Evolutionary conservation across 2,113 vertebrate species (phyloP), one percentile per base, ranked within the genome.

Genomic region (Otolemur garnettii): DNA sequence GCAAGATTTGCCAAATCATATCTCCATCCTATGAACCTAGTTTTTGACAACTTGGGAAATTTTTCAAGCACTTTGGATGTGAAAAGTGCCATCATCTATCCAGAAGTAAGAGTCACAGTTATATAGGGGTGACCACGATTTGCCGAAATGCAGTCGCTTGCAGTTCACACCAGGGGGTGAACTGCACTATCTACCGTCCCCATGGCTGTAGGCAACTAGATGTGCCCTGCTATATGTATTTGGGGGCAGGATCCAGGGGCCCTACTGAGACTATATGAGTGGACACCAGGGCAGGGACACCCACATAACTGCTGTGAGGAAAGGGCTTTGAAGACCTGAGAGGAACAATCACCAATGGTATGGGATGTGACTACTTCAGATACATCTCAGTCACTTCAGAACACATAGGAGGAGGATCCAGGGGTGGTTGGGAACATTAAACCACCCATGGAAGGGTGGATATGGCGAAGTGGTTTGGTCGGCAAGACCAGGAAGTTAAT

Each of bases 71-170:
- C 94, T 91, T n/a, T 71, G n/a, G 45, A 1, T 82, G 4, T 68
- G 81, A 95, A 84, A 79, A 88, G 87, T 75, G 8, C 53, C 28
- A 66, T 62, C 66, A 17, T 95, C 30, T 64, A n/a, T 72, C 42
- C 66, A 84, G 83, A 80, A 90, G 26, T 80, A 79, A 89, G 50
- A 57, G n/a, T 33, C 50, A 35, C 2, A 28, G 38, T 72, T 55
- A 22, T 53, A 3, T 13, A 64, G 42, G 59, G 38, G 4, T 90
- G 74, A 64, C 59, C 13, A 5, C 89, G 35, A 83, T 79, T 83
- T 87, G 24, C 30, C 82, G 50, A 64, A 59, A 79, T 59, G 55
- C n/a, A 28, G 2, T 86, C 3, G 68, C 91, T 96, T 85, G 66
- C 85, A 62, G 50, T 28, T 60, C 24, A 30, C 50, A n/a, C 5